Evolutionary conservation across 2,888 invertebrate species (phyloP).

Genomic region (Temnothorax unifasciatus): DNA sequence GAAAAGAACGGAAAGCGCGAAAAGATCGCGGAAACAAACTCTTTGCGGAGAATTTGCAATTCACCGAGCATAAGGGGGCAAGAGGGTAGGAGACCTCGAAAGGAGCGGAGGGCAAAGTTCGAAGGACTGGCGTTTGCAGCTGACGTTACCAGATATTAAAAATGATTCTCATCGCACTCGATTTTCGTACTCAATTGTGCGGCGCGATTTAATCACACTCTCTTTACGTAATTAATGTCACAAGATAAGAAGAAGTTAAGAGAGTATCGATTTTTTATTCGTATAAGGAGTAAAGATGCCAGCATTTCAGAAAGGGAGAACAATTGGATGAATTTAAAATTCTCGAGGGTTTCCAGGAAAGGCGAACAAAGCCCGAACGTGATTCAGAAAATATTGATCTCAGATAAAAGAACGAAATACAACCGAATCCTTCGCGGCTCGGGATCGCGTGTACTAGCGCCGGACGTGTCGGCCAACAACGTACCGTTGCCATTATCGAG

Average conservation of each 20-base stretch:
- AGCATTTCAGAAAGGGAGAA: not conserved
- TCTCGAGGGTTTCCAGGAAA: not conserved
- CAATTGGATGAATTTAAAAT: not conserved
- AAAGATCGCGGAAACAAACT: slow-evolving; percentile 60
- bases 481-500: slow-evolving; percentile 55
- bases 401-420: slow-evolving; percentile 13
- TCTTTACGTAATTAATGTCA: not conserved
- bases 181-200: slow-evolving; percentile 65
- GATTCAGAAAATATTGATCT: not conserved
- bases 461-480: slow-evolving; percentile 20
- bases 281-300: not conserved
- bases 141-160: slow-evolving; percentile 74
- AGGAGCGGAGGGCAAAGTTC: slow-evolving; percentile 57
- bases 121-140: slow-evolving; percentile 57
- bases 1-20: slow-evolving; percentile 19
- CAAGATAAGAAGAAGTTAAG: not conserved
- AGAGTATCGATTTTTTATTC: not conserved
- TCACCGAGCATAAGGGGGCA: slow-evolving; percentile 23
- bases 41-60: slow-evolving; percentile 62
- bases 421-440: not conserved
- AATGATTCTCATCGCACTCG: slow-evolving; percentile 50
- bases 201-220: slow-evolving; percentile 23
- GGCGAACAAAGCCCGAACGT: not conserved
- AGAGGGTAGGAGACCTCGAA: not conserved
- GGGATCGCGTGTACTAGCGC: slow-evolving; percentile 14